A percentile compares a stretch with the other conserved stretches of the same genome.
Conservation (phyloP, 2,888 invertebrate genomes). For the Thalpophila matura region DNA sequence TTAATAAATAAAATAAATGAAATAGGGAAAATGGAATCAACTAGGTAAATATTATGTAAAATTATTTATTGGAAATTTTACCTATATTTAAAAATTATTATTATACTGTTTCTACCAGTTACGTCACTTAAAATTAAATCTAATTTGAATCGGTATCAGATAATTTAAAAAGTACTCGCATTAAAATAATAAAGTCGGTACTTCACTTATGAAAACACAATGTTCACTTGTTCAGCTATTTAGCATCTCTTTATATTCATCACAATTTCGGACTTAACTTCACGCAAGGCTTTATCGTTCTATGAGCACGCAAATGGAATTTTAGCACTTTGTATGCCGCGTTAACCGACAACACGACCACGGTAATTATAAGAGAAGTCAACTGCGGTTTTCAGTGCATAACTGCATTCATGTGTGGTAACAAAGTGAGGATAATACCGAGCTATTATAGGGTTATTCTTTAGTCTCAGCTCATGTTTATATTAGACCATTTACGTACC, state of each 20-base stretch:
- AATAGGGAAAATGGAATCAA: too few species aligned
- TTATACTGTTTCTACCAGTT: too few species aligned
- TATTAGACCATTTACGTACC: too few species aligned
- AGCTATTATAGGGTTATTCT: neutral
- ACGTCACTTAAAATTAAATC: too few species aligned
- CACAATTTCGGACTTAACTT: neutral
- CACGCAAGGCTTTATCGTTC: conserved; percentile 4
- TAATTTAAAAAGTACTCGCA: too few species aligned
- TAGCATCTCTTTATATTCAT: conserved; percentile 27
- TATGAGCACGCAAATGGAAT: conserved; percentile 19
- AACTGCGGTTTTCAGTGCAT: neutral
- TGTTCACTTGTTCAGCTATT: conserved; percentile 6
- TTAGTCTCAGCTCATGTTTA: too few species aligned
- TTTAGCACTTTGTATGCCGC: conserved; percentile 1
- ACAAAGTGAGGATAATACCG: neutral
- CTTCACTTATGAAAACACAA: neutral
- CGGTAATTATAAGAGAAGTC: conserved; percentile 3
- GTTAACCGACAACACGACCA: neutral
- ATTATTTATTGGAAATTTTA: neutral
- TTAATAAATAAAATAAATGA: too few species aligned
- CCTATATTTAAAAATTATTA: too few species aligned
- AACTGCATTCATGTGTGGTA: conserved; percentile 13
- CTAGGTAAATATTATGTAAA: neutral
- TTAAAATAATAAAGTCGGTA: conserved; percentile 3
- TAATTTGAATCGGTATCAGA: too few species aligned